Evolutionary conservation across 2,113 vertebrate species (phyloP), one percentile per base, ranked within the genome.

Genomic region (Nesoenas mayeri): DNA sequence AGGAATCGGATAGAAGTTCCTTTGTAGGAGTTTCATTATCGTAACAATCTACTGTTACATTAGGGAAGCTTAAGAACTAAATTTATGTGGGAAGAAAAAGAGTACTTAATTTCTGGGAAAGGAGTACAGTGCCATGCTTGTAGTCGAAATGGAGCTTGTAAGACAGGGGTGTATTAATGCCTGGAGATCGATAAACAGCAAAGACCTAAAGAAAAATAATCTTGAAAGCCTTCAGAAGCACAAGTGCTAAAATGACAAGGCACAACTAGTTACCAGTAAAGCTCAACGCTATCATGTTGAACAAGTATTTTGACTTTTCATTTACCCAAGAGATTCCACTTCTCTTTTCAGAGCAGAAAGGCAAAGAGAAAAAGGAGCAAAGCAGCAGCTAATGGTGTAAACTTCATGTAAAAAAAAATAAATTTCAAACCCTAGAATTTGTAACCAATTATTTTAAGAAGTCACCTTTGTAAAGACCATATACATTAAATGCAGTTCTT

Each of bases 141-240:
- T 77, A 89, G 64, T 56, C 87, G 89, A 70, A 89, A 47, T 38
- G 31, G 56, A 72, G 26, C 38, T 58, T 69, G 26, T 91, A 54
- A 65, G 85, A 80, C 29, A 81, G 61, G 38, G 72, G 61, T 6
- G 6, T 75, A 11, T 86, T 91, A 16, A 9, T 65, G 80, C 44
- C 62, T 66, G 53, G 69, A 81, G 44, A 56, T 22, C 57, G 56
- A 79, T 73, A 72, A 96, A 70, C 62, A 80, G 82, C 36, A n/a
- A 53, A 54, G 65, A 31, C 72, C 47, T 95, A 62, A 67, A 88
- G 67, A 88, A 83, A 38, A 93, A 62, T 22, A 67, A 53, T 36
- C 40, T 22, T 75, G 60, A 91, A 89, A 92, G 83, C 79, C 82
- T 91, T 91, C 82, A 86, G 82, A 92, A 95, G 91, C 87, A 95